phyloP scores from a whole-genome alignment of 2,797 vertebrate species.

The Sphaeramia orbicularis region DNA sequence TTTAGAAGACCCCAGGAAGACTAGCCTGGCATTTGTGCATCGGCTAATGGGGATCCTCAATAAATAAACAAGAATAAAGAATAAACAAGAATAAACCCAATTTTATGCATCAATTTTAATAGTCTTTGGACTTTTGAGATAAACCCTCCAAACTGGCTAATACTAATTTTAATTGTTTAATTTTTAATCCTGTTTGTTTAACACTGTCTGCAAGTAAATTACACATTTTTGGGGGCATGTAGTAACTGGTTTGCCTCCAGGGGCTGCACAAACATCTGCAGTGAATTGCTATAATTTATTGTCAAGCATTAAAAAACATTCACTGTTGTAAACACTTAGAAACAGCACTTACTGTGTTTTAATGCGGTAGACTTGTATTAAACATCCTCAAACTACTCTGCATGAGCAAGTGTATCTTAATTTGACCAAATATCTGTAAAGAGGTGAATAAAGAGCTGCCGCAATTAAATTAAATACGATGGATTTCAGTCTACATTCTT shows the following conservation, averaged over 20 bases:
- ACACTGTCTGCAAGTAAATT: neutral
- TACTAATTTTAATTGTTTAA: neutral
- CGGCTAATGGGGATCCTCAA: too few species aligned
- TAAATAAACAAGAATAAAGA: too few species aligned
- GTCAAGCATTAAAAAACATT: neutral
- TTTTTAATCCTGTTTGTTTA: neutral
- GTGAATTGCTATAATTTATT: neutral
- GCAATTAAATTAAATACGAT: neutral
- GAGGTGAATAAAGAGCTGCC: neutral
- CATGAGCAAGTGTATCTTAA: neutral
- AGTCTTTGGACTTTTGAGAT: neutral
- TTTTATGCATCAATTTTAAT: neutral
- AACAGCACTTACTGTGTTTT: neutral
- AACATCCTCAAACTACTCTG: neutral
- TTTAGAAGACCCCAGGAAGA: too few species aligned
- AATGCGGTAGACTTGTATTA: neutral
- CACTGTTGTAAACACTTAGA: neutral
- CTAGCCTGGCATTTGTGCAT: too few species aligned
- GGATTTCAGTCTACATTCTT: constrained; percentile 1
- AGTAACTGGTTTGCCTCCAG: neutral
- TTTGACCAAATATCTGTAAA: neutral
- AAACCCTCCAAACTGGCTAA: neutral
- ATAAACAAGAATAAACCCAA: too few species aligned
- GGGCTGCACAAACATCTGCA: neutral
- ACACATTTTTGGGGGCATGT: neutral